These are phyloP conservation scores for Thamnophis elegans DNA, from an alignment of 2,797 vertebrate species.

Conservation along the genomic window DNA sequence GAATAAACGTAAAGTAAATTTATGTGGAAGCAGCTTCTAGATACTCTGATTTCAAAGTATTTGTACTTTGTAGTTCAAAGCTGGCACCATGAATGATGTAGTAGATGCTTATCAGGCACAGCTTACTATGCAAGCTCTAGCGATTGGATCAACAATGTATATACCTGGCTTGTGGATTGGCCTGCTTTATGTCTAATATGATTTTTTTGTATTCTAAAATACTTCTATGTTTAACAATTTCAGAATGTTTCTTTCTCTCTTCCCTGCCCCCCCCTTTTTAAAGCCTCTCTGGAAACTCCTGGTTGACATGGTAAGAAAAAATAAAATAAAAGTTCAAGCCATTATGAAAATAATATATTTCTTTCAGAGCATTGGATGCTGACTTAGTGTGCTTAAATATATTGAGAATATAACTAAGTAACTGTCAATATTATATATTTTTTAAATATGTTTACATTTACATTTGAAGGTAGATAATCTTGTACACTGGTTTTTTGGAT, in stretches of 20 bases:
- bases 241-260: not conserved
- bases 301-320: slow-evolving; percentile 77
- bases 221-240: not conserved
- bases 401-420: not conserved
- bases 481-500: not conserved
- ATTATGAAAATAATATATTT: not conserved
- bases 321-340: not conserved
- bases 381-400: not conserved
- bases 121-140: not conserved
- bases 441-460: not conserved
- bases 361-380: not conserved
- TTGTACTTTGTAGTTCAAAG: not conserved
- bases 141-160: not conserved
- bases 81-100: not conserved
- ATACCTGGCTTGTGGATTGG: not conserved
- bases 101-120: not conserved
- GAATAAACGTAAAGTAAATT: not conserved
- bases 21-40: not conserved
- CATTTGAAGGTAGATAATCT: not conserved
- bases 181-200: not conserved
- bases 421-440: not conserved
- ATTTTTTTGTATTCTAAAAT: not conserved
- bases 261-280: not conserved
- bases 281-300: slow-evolving; percentile 83
- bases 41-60: not conserved